phyloP scores from a whole-genome alignment of 2,888 invertebrate species.

The Agrotis ipsilon region DNA sequence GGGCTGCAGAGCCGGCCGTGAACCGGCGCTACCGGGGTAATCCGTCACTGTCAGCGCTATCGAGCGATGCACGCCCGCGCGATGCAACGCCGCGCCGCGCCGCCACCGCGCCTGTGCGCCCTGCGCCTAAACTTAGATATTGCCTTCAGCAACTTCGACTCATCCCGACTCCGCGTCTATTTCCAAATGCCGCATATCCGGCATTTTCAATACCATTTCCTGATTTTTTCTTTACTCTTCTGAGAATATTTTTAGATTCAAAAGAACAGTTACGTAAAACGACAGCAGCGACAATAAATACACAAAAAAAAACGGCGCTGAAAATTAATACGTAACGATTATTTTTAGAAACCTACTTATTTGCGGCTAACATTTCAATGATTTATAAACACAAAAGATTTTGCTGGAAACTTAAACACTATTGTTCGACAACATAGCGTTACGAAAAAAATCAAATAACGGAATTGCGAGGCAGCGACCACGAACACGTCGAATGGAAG shows the following conservation, averaged over 20 bases:
- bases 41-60: constrained; percentile 87
- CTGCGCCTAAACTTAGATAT: constrained; percentile 86
- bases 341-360: constrained; percentile 46
- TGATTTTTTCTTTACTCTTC: constrained; percentile 44
- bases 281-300: constrained; percentile 17
- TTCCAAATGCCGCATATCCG: constrained; percentile 73
- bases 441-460: constrained; percentile 32
- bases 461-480: constrained; percentile 46
- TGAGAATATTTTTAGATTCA: constrained; percentile 27
- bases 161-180: constrained; percentile 79
- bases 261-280: constrained; percentile 45
- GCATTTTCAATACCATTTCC: constrained; percentile 58
- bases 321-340: constrained; percentile 36
- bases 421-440: constrained; percentile 31
- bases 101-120: constrained; percentile 63
- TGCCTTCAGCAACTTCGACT: constrained; percentile 88
- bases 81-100: constrained; percentile 66
- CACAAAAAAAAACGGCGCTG: constrained; percentile 28
- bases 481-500: constrained; percentile 47
- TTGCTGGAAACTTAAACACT: constrained; percentile 35
- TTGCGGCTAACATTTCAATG: constrained; percentile 41
- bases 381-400: constrained; percentile 45
- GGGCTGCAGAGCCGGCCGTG: constrained; percentile 76
- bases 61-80: constrained; percentile 87
- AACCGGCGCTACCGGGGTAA: constrained; percentile 81